These are phyloP conservation scores for Cepphus grylle DNA, from an alignment of 2,113 vertebrate genomes.

Conservation along the genomic window DNA sequence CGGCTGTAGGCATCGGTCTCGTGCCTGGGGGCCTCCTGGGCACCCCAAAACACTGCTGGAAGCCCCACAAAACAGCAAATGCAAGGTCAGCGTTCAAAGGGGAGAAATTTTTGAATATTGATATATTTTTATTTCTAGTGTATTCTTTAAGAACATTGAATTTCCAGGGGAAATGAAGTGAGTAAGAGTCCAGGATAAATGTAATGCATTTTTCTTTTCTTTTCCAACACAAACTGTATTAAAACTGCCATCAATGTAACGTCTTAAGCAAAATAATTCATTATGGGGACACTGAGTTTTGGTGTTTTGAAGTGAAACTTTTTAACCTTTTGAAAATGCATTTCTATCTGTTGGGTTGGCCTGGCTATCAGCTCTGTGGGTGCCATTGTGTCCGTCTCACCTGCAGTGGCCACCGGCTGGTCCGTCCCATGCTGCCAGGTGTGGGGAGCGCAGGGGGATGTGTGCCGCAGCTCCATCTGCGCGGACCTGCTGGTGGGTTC, in stretches of 20 bases:
- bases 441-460: fast-evolving
- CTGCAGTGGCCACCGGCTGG: fast-evolving
- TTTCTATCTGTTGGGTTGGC: not conserved
- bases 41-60: not conserved
- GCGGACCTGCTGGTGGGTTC: not conserved
- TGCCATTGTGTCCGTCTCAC: not conserved
- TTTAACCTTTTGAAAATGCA: not conserved
- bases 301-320: not conserved
- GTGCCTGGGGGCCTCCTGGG: not conserved
- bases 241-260: not conserved
- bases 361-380: not conserved
- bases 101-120: not conserved
- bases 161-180: not conserved
- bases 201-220: not conserved
- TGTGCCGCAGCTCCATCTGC: not conserved
- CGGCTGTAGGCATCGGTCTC: not conserved
- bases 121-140: not conserved
- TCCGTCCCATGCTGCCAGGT: not conserved
- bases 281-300: not conserved
- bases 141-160: not conserved
- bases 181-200: not conserved
- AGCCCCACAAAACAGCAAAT: too few relatives aligned
- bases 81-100: not conserved
- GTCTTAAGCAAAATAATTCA: not conserved
- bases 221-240: not conserved